Evolutionary conservation across 2,113 vertebrate species (phyloP).

Genomic region (Hystrix brachyura): DNA sequence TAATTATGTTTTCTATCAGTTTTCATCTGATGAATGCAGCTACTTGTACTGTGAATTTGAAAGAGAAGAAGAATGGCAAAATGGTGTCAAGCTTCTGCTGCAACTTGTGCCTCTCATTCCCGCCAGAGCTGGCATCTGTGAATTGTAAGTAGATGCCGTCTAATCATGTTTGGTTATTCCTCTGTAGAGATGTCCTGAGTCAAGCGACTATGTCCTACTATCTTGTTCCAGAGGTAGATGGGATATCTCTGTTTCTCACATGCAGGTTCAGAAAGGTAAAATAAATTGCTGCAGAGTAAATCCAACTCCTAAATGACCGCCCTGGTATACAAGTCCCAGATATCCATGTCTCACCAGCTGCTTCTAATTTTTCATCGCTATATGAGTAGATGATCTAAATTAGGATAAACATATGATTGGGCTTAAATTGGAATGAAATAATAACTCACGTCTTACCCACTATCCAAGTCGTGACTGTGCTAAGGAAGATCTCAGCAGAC

Average conservation of each 20-base stretch:
- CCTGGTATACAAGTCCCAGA: background rate
- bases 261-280: slow-evolving; percentile 43
- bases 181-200: background rate
- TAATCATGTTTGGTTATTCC: background rate
- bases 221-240: slow-evolving; percentile 47
- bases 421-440: slow-evolving; percentile 56
- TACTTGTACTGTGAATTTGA: slow-evolving; percentile 95
- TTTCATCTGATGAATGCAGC: slow-evolving; percentile 97
- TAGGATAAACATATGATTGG: slow-evolving; percentile 37
- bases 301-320: background rate
- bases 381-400: background rate
- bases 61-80: slow-evolving; percentile 95
- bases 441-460: slow-evolving; percentile 37
- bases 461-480: slow-evolving; percentile 68
- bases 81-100: slow-evolving; percentile 94
- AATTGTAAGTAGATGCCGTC: slow-evolving; percentile 91
- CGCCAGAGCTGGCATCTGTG: slow-evolving; percentile 91
- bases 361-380: slow-evolving; percentile 21
- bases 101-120: slow-evolving; percentile 94
- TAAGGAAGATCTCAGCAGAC: slow-evolving; percentile 54
- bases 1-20: slow-evolving; percentile 96
- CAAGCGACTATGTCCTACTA: background rate
- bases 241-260: slow-evolving; percentile 42
- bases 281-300: background rate
- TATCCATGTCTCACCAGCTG: background rate